Conservation (phyloP, 1,140 invertebrate species). For the Tetragnatha versicolor region DNA sequence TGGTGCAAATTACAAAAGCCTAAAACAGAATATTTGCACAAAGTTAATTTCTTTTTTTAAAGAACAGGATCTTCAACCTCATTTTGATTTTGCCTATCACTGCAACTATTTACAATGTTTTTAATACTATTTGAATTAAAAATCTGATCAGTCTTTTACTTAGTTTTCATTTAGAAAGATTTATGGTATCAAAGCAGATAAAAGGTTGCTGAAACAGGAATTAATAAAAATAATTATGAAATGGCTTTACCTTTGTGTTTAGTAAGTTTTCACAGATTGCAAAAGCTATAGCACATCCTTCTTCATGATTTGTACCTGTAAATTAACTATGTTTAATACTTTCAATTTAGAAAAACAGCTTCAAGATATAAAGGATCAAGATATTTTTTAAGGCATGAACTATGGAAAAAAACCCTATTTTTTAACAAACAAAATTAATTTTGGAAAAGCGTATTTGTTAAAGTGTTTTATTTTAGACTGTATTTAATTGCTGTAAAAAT, state of each 20-base stretch:
- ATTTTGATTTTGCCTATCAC: neutral
- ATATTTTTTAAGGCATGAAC: too few relatives aligned
- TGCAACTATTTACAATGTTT: neutral
- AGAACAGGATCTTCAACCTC: neutral
- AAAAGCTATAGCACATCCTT: conserved; percentile 83
- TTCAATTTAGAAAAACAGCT: too few relatives aligned
- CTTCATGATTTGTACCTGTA: conserved; percentile 76
- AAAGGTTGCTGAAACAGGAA: neutral
- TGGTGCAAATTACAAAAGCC: conserved; percentile 82
- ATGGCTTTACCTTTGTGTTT: conserved; percentile 66
- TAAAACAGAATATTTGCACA: neutral
- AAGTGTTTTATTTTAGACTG: too few relatives aligned
- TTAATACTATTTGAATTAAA: neutral
- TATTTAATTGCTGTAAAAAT: too few relatives aligned
- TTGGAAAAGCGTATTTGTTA: too few relatives aligned
- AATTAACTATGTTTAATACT: too few relatives aligned
- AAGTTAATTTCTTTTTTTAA: neutral
- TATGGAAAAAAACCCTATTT: too few relatives aligned
- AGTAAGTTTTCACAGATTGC: conserved; percentile 80
- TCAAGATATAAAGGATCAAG: too few relatives aligned
- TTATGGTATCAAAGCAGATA: too few relatives aligned
- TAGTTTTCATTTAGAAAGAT: too few relatives aligned
- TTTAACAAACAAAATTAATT: too few relatives aligned
- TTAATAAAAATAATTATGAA: neutral
- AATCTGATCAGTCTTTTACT: too few relatives aligned